phyloP scores from a whole-genome alignment of 2,113 vertebrate genomes.

The Plecotus auritus region DNA sequence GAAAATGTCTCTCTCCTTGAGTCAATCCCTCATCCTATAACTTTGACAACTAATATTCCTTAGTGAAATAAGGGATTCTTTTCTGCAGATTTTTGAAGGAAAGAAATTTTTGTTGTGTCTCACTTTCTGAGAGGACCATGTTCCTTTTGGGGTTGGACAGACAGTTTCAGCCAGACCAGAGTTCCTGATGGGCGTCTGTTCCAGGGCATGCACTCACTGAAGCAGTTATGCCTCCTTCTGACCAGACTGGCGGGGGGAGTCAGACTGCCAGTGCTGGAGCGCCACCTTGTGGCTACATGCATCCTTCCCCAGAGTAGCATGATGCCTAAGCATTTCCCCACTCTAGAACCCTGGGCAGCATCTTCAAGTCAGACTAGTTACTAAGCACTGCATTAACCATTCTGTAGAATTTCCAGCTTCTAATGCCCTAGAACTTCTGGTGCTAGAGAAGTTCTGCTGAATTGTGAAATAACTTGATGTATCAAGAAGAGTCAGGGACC shows the following conservation, averaged over 20 bases:
- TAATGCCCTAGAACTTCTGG: not conserved
- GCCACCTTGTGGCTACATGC: slow-evolving; percentile 51
- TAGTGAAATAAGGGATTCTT: not conserved
- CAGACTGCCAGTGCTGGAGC: not conserved
- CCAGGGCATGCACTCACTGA: not conserved
- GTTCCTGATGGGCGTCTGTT: not conserved
- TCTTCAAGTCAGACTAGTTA: not conserved
- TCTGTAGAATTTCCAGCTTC: not conserved
- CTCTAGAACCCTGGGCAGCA: not conserved
- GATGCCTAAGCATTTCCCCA: not conserved
- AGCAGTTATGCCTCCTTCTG: not conserved
- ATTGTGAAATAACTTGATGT: not conserved
- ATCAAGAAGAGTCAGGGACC: not conserved
- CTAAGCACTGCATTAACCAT: not conserved
- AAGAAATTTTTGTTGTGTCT: not conserved
- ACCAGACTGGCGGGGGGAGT: not conserved
- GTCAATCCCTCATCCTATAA: not conserved
- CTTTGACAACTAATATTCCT: not conserved
- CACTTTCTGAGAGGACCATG: not conserved
- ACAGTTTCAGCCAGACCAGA: not conserved
- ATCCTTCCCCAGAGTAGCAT: not conserved
- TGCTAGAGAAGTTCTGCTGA: not conserved
- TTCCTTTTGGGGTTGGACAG: not conserved
- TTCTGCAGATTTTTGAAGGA: not conserved
- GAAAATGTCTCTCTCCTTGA: not conserved